Base-by-base conservation (phyloP, 2,797 vertebrate genomes). In the Oryzias sinensis region DNA sequence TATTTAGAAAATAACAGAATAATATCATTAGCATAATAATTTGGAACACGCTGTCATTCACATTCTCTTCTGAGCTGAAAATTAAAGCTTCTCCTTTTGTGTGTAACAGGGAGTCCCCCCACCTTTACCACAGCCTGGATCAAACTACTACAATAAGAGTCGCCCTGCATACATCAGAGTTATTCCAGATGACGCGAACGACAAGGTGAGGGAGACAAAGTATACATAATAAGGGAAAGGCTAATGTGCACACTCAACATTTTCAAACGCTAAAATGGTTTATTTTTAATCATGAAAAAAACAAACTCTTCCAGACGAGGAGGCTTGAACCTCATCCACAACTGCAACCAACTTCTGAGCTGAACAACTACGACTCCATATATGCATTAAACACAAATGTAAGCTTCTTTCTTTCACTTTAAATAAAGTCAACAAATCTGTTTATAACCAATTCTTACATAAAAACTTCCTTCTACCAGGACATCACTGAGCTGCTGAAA, bases 401-500 rank as follows among this genome's bases (percentile, higher is more conserved):
- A 57, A 49, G 29, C 18, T 13, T 25, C 40, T 15, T 40, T 16
- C 3, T n/a, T 37, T 37, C 33, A 37, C 11, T 37, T 9, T 37
- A 37, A 37, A 37, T 11, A 4, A 16, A 11, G 20, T 25, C 14
- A 33, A 17, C 11, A 37, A 4, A 42, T 24, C 4, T 17, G 41
- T 3, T 17, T 14, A 14, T 40, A 14, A 9, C 5, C 41, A 16
- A 41, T 4, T 43, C 33, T 51, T 0, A 56, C 9, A 16, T 33
- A 24, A 15, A 67, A 3, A 49, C 1, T 37, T 37, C 33, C 33
- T 11, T 37, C 33, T 37, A 11, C 20, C 18, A 90, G 90, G 77
- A 86, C 22, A 49, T 74, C 14, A 24, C 17, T 2, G n/a, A 4
- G 15, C 71, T 89, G 68, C 24, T 83, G 48, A 66, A 50, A 42